Evolutionary conservation across 2,113 vertebrate genomes (phyloP), one percentile per base, ranked within the genome.

Genomic region (Brachypodius melanocephalos): DNA sequence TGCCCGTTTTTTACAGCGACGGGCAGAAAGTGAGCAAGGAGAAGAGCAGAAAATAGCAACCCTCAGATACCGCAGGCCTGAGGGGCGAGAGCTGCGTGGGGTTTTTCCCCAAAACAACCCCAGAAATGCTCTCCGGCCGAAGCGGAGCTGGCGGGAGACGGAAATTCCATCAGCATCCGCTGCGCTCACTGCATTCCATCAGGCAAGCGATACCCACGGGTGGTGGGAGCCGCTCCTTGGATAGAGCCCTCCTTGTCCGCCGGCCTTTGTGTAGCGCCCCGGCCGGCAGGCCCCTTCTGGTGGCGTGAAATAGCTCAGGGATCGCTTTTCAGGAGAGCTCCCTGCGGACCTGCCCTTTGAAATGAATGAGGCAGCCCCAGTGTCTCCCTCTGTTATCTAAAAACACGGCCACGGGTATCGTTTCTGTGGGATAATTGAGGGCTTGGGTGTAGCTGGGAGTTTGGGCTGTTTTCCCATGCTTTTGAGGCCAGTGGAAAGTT

Each of bases 191-290:
- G 80, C 24, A 29, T 76, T 29, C 49, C 13, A 0, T 5, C 12
- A 1, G 78, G 8, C 55, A 0, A 0, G 85, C 2, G 68, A 1
- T 34, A 0, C 9, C n/a, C 57, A 1, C 0, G 46, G 74, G 34
- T 16, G 3, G 40, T 2, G 76, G 88, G 62, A 46, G 17, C 26
- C 26, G 1, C 28, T 48, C 3, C 2, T 0, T 3, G 91, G 14
- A 51, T 2, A 31, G 75, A 58, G 76, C 87, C 17, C n/a, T 5
- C 4, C 2, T 16, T 89, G 66, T 32, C 62, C 10, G 13, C n/a
- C 6, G 9, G 66, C 20, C 4, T 68, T 14, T 31, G 31, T 51
- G 85, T 45, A 0, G 17, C 36, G 7, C 38, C 16, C 14, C 8
- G 92, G 83, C 69, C 15, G 5, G 31, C 48, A 2, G 24, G 8